Conservation (phyloP, 2,797 vertebrate genomes). For the Adrianichthys oophorus region DNA sequence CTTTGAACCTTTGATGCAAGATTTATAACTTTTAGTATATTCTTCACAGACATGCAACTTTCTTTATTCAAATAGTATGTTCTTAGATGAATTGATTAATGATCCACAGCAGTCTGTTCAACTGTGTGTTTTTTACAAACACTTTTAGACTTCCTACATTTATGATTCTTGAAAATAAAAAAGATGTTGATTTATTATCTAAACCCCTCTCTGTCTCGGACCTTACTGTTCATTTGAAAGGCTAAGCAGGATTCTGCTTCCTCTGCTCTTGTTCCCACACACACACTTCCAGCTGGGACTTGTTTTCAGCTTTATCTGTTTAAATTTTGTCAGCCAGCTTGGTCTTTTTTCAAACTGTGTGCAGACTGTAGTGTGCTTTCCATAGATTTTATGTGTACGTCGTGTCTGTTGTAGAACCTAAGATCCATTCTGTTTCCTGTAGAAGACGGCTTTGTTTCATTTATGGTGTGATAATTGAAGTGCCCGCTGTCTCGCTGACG, state of each 20-base stretch:
- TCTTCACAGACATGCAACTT: slow-evolving; percentile 15
- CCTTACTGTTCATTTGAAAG: slow-evolving; percentile 15
- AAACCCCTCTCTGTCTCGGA: slow-evolving; percentile 11
- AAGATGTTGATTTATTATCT: slow-evolving; percentile 37
- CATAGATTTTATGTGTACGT: slow-evolving; percentile 2
- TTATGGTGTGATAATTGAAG: slow-evolving; percentile 14
- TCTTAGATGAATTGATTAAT: slow-evolving; percentile 11
- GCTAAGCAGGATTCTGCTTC: slow-evolving; percentile 10
- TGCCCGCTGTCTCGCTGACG: neutral
- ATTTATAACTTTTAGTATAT: slow-evolving; percentile 22
- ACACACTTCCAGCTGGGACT: slow-evolving; percentile 8
- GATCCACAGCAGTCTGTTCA: neutral
- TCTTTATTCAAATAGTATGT: slow-evolving; percentile 20
- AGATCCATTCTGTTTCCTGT: slow-evolving; percentile 5
- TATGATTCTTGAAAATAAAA: slow-evolving; percentile 48
- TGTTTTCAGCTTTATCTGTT: slow-evolving; percentile 16
- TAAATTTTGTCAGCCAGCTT: slow-evolving; percentile 3
- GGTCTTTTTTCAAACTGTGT: slow-evolving; percentile 1
- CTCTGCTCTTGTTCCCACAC: slow-evolving; percentile 16
- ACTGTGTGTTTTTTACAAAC: slow-evolving; percentile 50
- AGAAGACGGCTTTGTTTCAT: slow-evolving; percentile 2
- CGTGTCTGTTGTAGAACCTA: slow-evolving; percentile 2
- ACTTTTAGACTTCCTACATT: slow-evolving; percentile 28
- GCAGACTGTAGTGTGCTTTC: neutral
- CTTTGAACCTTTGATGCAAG: neutral